Evolutionary conservation across 2,888 invertebrate species (phyloP).

Genomic region (Rambutsinella grinnellia): DNA sequence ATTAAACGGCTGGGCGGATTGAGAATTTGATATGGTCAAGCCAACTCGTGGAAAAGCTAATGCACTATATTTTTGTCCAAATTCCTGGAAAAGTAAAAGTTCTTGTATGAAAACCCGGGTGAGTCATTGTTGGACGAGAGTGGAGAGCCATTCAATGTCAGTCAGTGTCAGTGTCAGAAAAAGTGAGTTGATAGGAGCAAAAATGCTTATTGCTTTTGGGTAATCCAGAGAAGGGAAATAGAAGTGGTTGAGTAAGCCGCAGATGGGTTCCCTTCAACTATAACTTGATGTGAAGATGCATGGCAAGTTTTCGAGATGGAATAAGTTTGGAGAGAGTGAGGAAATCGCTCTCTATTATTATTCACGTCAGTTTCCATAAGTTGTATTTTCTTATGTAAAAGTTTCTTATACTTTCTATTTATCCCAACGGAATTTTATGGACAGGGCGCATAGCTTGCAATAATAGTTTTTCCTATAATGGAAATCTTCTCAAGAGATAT

Average conservation of each 20-base stretch:
- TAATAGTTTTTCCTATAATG: too few relatives aligned
- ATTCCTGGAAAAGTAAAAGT: slow-evolving; percentile 31
- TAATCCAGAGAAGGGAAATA: not conserved
- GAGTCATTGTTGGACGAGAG: slow-evolving; percentile 44
- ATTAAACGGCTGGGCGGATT: too few relatives aligned
- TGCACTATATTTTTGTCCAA: too few relatives aligned
- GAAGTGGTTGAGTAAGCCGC: slow-evolving; percentile 4
- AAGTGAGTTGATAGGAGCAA: not conserved
- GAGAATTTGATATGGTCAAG: too few relatives aligned
- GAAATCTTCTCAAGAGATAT: too few relatives aligned
- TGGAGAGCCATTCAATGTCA: slow-evolving; percentile 50
- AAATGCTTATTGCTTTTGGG: not conserved
- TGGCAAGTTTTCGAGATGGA: slow-evolving; percentile 10
- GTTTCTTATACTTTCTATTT: too few relatives aligned
- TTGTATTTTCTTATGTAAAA: too few relatives aligned
- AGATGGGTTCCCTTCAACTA: slow-evolving; percentile 27
- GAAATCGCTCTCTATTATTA: slow-evolving; percentile 35
- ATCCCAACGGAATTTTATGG: too few relatives aligned
- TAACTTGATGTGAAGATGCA: not conserved
- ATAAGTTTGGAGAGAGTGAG: slow-evolving; percentile 32
- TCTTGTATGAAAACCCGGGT: slow-evolving; percentile 44
- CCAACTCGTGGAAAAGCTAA: too few relatives aligned
- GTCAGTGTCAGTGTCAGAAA: slow-evolving; percentile 50
- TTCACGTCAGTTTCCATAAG: slow-evolving; percentile 22
- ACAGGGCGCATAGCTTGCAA: too few relatives aligned